These are phyloP conservation scores for Pteronotus mesoamericanus DNA, from an alignment of 2,797 vertebrate species.

Conservation along the genomic window DNA sequence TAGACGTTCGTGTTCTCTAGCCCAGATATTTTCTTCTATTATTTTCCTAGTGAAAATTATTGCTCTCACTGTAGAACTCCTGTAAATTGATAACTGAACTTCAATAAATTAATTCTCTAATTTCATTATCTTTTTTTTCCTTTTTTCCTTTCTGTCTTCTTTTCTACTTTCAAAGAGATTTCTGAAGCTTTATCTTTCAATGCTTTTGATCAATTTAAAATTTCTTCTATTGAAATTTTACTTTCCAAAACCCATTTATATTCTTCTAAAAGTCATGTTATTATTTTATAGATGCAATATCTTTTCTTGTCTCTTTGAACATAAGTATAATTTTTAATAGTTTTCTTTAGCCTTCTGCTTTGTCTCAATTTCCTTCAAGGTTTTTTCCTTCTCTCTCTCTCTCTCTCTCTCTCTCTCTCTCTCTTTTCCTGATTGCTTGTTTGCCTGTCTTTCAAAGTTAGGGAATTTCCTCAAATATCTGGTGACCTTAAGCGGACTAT, in stretches of 20 bases:
- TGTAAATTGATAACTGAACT: background rate
- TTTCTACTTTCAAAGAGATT: background rate
- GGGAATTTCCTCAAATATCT: background rate
- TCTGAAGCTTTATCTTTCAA: background rate
- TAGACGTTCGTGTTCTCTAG: background rate
- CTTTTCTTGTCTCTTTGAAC: background rate
- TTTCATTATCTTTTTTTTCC: background rate
- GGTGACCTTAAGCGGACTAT: background rate
- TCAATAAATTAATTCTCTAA: background rate
- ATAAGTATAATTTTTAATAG: background rate
- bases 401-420: rapidly evolving
- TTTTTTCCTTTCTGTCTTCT: background rate
- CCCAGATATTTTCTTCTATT: background rate
- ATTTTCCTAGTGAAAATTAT: background rate
- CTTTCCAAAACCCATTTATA: background rate
- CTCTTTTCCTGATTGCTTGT: background rate
- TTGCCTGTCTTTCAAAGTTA: background rate
- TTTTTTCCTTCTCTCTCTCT: background rate
- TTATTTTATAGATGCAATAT: background rate
- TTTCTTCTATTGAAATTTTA: background rate
- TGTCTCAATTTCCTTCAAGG: background rate
- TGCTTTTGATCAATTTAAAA: background rate
- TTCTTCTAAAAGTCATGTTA: background rate
- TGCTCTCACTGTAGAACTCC: background rate
- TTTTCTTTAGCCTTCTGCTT: background rate